Evolutionary conservation across 2,113 vertebrate genomes (phyloP).

Genomic region (Colius striatus): DNA sequence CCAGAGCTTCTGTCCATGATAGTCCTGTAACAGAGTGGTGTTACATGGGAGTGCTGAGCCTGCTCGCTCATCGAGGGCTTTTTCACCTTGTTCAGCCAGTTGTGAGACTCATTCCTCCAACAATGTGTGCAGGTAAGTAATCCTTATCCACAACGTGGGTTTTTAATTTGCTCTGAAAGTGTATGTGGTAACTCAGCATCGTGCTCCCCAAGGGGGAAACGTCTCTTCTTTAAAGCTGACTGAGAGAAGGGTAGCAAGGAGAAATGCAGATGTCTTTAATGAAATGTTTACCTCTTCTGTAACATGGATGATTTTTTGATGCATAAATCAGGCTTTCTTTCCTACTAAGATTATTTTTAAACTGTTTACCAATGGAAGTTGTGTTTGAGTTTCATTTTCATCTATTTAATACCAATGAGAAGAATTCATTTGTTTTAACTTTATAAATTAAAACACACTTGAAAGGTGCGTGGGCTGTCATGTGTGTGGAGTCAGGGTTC

Average conservation of each 20-base stretch:
- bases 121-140: neutral
- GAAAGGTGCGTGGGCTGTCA: fast-evolving
- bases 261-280: neutral
- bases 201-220: neutral
- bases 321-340: neutral
- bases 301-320: neutral
- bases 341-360: neutral
- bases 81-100: too few species aligned
- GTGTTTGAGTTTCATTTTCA: neutral
- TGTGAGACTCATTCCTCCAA: neutral
- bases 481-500: neutral
- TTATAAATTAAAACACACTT: slow-evolving; percentile 24
- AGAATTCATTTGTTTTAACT: slow-evolving; percentile 26
- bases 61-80: neutral
- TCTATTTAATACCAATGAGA: slow-evolving; percentile 43
- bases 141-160: fast-evolving
- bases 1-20: neutral
- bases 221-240: neutral
- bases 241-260: neutral
- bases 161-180: neutral
- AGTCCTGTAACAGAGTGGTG: too few species aligned
- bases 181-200: neutral
- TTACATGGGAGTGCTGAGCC: fast-evolving
- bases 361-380: neutral
- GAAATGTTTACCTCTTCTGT: neutral